A percentile compares a stretch with the other conserved stretches of the same genome.
Evolutionary conservation across 2,888 invertebrate species (phyloP).

Genomic region (Andrena camellia): DNA sequence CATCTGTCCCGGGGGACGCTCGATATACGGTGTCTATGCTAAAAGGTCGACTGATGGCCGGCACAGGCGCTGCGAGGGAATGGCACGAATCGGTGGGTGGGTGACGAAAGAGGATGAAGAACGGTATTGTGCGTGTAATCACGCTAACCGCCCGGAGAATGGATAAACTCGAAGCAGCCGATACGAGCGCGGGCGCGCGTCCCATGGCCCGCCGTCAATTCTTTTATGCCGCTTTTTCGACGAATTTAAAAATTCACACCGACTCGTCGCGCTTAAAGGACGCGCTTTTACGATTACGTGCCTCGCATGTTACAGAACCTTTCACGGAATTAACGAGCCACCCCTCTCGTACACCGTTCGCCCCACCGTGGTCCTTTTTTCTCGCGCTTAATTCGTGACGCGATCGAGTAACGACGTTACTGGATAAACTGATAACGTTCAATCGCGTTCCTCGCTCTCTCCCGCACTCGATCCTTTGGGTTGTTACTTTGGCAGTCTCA

Average conservation of each 20-base stretch:
- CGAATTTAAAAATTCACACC: conserved; percentile 37
- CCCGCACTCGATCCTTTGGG: no score
- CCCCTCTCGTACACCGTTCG: background rate
- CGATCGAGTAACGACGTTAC: background rate
- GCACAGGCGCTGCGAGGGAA: conserved; percentile 60
- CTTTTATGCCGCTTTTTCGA: conserved; percentile 27
- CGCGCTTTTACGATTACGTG: conserved; percentile 33
- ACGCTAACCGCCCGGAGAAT: conserved; percentile 76
- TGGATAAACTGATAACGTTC: conserved; percentile 12
- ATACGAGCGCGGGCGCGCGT: background rate
- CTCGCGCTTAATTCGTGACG: conserved; percentile 9
- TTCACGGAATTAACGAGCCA: conserved; percentile 24
- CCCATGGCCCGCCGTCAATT: conserved; percentile 36
- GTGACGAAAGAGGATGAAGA: conserved; percentile 74
- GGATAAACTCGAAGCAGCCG: conserved; percentile 49
- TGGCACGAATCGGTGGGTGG: conserved; percentile 61
- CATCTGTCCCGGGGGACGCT: conserved; percentile 79
- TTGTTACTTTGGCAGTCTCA: no score
- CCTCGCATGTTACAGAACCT: conserved; percentile 21
- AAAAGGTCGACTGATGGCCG: conserved; percentile 62
- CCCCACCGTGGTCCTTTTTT: background rate
- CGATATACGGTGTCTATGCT: conserved; percentile 61
- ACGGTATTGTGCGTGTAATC: conserved; percentile 80
- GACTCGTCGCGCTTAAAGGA: conserved; percentile 23
- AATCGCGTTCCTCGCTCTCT: no score